Base-by-base conservation (phyloP, 2,888 invertebrate genomes). In the Chrysodeixis includens region DNA sequence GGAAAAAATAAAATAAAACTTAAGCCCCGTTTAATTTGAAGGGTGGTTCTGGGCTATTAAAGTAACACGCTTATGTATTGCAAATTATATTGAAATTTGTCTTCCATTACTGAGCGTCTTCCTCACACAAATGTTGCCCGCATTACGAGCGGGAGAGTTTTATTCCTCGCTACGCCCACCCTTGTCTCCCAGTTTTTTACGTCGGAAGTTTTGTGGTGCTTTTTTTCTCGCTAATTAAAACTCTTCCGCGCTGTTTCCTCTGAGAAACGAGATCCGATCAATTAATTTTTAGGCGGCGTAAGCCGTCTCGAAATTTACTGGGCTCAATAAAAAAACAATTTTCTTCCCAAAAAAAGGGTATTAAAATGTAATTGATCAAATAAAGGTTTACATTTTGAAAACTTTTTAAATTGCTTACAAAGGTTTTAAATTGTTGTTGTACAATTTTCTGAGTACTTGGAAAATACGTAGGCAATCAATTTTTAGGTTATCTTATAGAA, bases 1-100 rank as follows among this genome's bases (percentile, higher is more conserved):
- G 91, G 91, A 94, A 94, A 94, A 94, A 95, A 93, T 93, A 93
- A 93, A 93, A 94, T 93, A 94, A 94, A 94, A 94, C 94, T 95
- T 95, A 95, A 95, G 95, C 95, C 92, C 92, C 94, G 94, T 95
- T 95, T 95, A 95, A 95, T 95, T 95, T 95, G 95, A 94, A 93
- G 95, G 95, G 95, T 94, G 95, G 95, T 95, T 95, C 95, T 93
- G 95, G 95, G 92, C 95, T 95, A 95, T 95, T 95, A 95, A 95
- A 95, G 94, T 95, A 95, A 95, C 94, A 95, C 95, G 95, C 95
- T 95, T 95, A 95, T 95, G 95, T 95, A 95, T 95, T 95, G 95
- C 94, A 95, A 95, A 95, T 95, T 95, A 95, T 95, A 95, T 95
- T 95, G 95, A 95, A 95, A 95, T 95, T 95, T 95, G 95, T 95